These are phyloP conservation scores for Hermetia illucens DNA, from an alignment of 1,140 invertebrate genomes.

Conservation along the genomic window DNA sequence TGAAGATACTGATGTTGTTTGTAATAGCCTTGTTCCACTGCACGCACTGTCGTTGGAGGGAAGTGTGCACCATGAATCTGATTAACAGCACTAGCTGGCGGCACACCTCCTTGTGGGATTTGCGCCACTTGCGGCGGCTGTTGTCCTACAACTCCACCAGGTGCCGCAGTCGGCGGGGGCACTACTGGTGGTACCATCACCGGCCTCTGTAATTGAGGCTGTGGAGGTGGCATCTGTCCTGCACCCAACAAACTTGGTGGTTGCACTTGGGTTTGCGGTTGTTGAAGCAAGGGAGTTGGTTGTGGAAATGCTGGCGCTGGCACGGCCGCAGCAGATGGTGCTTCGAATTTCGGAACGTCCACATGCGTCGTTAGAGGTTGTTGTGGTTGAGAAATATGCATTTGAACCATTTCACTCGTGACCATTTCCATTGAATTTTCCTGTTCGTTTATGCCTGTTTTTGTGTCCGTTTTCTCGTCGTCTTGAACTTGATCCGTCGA, in stretches of 20 bases:
- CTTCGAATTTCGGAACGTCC: conserved; percentile 25
- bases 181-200: conserved; percentile 21
- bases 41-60: conserved; percentile 37
- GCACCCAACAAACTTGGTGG: conserved; percentile 7
- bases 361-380: conserved; percentile 11
- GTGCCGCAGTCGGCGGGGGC: conserved; percentile 14
- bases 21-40: conserved; percentile 42
- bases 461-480: no score
- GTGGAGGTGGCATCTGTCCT: conserved; percentile 14
- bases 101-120: conserved; percentile 6
- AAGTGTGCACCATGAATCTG: conserved; percentile 7
- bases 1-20: conserved; percentile 36
- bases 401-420: conserved; percentile 1
- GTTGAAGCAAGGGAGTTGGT: conserved; percentile 1
- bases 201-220: conserved; percentile 10
- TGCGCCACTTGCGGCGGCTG: conserved; percentile 10
- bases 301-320: conserved; percentile 32
- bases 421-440: background rate
- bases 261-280: conserved; percentile 2
- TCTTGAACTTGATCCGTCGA: conserved; percentile 15
- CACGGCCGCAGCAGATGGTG: conserved; percentile 26
- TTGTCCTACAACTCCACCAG: conserved; percentile 12
- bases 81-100: conserved; percentile 5
- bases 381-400: conserved; percentile 5
- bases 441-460: no score